Evolutionary conservation across 2,797 vertebrate species (phyloP), one percentile per base, ranked within the genome.

Genomic region (Champsocephalus gunnari): DNA sequence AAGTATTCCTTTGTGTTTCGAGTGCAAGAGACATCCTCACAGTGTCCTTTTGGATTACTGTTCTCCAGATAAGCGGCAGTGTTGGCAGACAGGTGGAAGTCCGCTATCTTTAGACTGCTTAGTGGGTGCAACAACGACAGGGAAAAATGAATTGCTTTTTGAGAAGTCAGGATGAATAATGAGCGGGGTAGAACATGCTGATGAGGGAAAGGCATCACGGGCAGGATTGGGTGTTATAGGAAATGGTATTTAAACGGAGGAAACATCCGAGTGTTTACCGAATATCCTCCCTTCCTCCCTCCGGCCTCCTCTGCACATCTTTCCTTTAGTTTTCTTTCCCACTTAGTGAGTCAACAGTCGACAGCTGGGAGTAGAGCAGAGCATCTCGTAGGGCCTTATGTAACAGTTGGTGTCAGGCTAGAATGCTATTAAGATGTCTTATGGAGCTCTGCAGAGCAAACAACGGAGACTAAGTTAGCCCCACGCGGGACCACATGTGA

Each of bases 31-130:
- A 61, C 66, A 78, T 79, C 73, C 82, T 77, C 41, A 34, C 44
- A 74, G 75, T 83, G 79, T 87, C 82, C 73, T 79, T 61, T 72
- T 76, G 84, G 83, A 88, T 90, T 89, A 80, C 78, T 77, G 80
- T 73, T 76, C 73, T 86, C 73, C 79, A 83, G 88, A 92, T 92
- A 89, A 88, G 78, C 56, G 10, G 64, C 55, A 62, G 53, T 83
- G 84, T 81, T 88, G 87, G 87, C 89, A 90, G 86, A 89, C 90
- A 86, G 87, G 87, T 89, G 69, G 83, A 89, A 89, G 81, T 77
- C 45, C 19, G 79, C 83, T 87, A 91, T 91, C 93, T 94, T 86
- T 90, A 89, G 89, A 81, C 70, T 73, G 73, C 82, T 76, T 79
- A 85, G 83, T 90, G 87, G 87, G 86, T 64, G 83, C 86, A 87